These are phyloP conservation scores for Trichomycterus rosablanca DNA, from an alignment of 2,113 vertebrate genomes.

Conservation along the genomic window DNA sequence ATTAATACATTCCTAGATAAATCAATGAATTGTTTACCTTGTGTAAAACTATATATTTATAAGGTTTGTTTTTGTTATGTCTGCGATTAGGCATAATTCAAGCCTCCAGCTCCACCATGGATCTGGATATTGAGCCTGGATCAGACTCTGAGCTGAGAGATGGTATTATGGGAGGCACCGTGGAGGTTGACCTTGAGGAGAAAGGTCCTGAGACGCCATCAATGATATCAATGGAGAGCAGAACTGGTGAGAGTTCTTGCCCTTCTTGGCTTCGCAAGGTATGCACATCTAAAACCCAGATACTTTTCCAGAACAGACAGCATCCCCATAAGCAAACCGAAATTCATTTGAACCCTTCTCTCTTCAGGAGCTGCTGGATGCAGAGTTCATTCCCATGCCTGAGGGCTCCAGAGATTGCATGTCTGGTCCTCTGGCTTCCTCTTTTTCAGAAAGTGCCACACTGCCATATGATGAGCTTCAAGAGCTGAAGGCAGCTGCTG, in stretches of 20 bases:
- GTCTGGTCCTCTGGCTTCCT: conserved; percentile 41
- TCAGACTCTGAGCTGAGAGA: conserved; percentile 78
- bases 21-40: background rate
- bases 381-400: conserved; percentile 94
- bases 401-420: conserved; percentile 52
- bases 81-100: conserved; percentile 70
- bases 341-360: background rate
- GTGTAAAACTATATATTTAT: background rate
- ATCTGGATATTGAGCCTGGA: conserved; percentile 76
- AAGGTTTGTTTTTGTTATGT: background rate
- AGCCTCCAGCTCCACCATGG: conserved; percentile 70
- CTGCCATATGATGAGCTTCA: conserved; percentile 78
- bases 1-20: too few relatives aligned
- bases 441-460: conserved; percentile 59
- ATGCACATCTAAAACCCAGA: conserved; percentile 39
- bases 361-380: conserved; percentile 86
- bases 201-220: conserved; percentile 71
- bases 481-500: conserved; percentile 77
- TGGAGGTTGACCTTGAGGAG: conserved; percentile 81
- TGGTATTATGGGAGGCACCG: conserved; percentile 85
- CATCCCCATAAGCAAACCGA: background rate
- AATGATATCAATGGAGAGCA: conserved; percentile 68
- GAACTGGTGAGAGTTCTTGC: conserved; percentile 85
- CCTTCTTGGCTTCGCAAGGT: conserved; percentile 94
- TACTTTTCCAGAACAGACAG: background rate